Percentiles rank a stretch among this genome's conserved stretches.
Conservation (phyloP, 2,797 vertebrate species). For the Eulemur mongoz region DNA sequence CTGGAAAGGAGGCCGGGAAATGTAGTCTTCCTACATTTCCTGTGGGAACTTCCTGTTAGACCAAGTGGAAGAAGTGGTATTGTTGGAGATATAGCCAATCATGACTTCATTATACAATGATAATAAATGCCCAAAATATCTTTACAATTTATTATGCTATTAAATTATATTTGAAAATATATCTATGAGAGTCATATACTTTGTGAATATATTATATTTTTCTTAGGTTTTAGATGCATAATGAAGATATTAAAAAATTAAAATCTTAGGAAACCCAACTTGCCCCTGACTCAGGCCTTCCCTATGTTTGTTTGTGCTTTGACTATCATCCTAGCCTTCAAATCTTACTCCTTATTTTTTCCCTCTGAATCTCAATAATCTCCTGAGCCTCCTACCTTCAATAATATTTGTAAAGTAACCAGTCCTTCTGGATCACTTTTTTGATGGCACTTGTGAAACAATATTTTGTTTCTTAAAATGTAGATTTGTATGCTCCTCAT, state of each 20-base stretch:
- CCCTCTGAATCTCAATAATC: neutral
- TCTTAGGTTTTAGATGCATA: neutral
- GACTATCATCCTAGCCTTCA: neutral
- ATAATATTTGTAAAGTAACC: neutral
- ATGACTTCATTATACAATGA: neutral
- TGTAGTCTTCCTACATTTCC: neutral
- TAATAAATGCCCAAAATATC: neutral
- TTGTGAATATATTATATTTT: neutral
- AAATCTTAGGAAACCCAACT: neutral
- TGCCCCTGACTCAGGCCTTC: neutral
- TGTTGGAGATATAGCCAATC: neutral
- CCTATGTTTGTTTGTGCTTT: neutral
- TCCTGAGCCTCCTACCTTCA: neutral
- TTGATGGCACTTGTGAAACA: neutral
- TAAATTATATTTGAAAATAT: neutral
- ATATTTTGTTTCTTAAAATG: neutral
- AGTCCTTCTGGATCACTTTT: neutral
- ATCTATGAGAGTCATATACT: neutral
- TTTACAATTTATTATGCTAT: neutral
- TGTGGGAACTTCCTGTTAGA: neutral
- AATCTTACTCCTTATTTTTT: neutral
- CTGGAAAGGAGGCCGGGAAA: neutral
- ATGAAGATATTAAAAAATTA: neutral
- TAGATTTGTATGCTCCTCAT: neutral
- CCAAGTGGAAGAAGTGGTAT: neutral